Conservation (phyloP, 1,140 invertebrate species). For the Philopotamus ludificatus region DNA sequence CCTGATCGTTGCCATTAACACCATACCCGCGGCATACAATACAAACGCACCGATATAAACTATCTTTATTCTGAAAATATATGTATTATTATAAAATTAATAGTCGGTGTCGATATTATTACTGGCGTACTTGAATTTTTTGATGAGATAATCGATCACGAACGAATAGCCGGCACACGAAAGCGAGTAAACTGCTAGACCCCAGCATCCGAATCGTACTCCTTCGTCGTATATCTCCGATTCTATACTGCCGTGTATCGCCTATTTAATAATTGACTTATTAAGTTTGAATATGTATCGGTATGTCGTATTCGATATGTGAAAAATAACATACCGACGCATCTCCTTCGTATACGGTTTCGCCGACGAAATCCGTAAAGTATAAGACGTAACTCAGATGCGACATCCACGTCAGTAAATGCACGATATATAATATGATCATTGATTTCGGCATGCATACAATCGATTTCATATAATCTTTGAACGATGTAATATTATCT, state of each 20-base stretch:
- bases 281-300: neutral
- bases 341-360: constrained; percentile 75
- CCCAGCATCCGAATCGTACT: constrained; percentile 80
- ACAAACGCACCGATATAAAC: constrained; percentile 77
- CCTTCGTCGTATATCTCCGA: constrained; percentile 69
- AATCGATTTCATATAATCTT: constrained; percentile 72
- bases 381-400: constrained; percentile 84
- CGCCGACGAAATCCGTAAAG: constrained; percentile 86
- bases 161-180: constrained; percentile 79
- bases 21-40: constrained; percentile 74
- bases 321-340: constrained; percentile 60
- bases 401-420: constrained; percentile 86
- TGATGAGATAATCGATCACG: constrained; percentile 72
- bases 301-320: too few species aligned
- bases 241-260: constrained; percentile 52
- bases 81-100: constrained; percentile 7
- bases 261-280: constrained; percentile 45
- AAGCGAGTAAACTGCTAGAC: constrained; percentile 81
- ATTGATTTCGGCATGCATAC: constrained; percentile 75
- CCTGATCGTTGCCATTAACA: constrained; percentile 67
- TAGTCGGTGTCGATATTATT: neutral
- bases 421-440: constrained; percentile 74
- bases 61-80: constrained; percentile 59
- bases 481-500: constrained; percentile 46
- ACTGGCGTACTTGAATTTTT: constrained; percentile 62